These are phyloP conservation scores for Silurus glanis DNA, from an alignment of 2,113 vertebrate species.

Conservation along the genomic window DNA sequence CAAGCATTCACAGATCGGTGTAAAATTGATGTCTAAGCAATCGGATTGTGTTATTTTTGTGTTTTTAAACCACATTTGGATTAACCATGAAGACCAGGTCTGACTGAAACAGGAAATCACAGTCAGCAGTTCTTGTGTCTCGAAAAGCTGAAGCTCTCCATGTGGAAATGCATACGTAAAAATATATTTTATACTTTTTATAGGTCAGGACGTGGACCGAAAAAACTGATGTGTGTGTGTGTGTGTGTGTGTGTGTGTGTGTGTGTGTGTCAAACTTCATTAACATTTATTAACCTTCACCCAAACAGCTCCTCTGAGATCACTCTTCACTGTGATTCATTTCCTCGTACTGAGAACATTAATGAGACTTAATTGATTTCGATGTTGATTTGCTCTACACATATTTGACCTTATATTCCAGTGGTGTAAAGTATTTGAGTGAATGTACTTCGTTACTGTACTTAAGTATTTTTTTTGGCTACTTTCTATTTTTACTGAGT, in stretches of 20 bases:
- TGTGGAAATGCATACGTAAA: neutral
- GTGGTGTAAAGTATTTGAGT: too few species aligned
- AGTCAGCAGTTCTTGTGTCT: neutral
- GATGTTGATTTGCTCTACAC: neutral
- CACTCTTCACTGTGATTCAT: slow-evolving; percentile 33
- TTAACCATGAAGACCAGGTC: neutral
- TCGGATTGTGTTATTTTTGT: too few species aligned
- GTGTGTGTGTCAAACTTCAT: neutral
- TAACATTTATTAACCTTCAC: slow-evolving; percentile 18
- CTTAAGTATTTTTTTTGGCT: too few species aligned
- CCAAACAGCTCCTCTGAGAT: slow-evolving; percentile 52
- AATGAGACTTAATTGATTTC: slow-evolving; percentile 40
- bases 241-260: neutral
- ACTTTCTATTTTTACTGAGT: too few species aligned
- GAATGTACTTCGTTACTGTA: too few species aligned
- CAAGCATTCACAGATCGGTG: too few species aligned
- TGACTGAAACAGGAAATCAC: neutral
- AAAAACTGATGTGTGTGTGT: neutral
- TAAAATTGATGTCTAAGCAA: too few species aligned
- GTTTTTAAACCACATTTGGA: too few species aligned
- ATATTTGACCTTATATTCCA: neutral
- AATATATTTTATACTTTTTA: neutral
- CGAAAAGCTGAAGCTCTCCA: neutral
- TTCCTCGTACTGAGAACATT: slow-evolving; percentile 52
- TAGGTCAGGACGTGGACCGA: neutral